Percentiles rank a stretch among this genome's conserved stretches.
These are phyloP conservation scores for Pomatorhinus ruficollis DNA, from an alignment of 2,113 vertebrate genomes.

Conservation along the genomic window DNA sequence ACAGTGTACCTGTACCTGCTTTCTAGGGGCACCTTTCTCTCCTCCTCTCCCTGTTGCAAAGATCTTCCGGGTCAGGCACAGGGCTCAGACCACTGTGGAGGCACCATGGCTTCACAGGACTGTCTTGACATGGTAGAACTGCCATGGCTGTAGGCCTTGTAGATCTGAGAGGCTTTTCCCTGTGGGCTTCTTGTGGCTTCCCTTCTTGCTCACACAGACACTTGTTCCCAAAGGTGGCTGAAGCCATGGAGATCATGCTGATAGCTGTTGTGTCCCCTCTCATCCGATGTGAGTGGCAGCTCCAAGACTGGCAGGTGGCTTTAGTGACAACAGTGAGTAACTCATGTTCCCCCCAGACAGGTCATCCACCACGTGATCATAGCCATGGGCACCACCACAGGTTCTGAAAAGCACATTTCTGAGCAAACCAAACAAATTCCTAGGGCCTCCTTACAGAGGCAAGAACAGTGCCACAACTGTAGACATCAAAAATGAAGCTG, in stretches of 20 bases:
- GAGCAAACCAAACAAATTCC: neutral
- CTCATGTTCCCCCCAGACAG: neutral
- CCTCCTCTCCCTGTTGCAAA: neutral
- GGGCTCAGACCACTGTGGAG: neutral
- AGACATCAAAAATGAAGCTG: neutral
- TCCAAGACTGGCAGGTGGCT: constrained; percentile 93
- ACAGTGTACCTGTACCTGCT: neutral
- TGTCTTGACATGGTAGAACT: neutral
- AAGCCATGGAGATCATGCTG: constrained; percentile 98
- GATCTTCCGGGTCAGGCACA: neutral
- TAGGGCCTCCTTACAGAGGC: neutral
- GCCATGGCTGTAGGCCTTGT: neutral
- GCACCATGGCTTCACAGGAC: neutral
- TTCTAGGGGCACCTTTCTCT: neutral
- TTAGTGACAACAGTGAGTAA: constrained; percentile 91
- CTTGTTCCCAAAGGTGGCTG: constrained; percentile 78
- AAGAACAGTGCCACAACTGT: neutral
- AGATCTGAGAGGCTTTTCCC: neutral
- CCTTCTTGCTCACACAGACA: accelerated
- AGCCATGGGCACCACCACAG: accelerated
- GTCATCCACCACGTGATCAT: neutral
- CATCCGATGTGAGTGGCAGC: constrained; percentile 90
- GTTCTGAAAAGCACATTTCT: neutral
- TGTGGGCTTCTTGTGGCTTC: neutral
- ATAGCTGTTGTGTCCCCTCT: constrained; percentile 90